Evolutionary conservation across 2,888 invertebrate genomes (phyloP), one percentile per base, ranked within the genome.

Genomic region (Congeria kusceri): DNA sequence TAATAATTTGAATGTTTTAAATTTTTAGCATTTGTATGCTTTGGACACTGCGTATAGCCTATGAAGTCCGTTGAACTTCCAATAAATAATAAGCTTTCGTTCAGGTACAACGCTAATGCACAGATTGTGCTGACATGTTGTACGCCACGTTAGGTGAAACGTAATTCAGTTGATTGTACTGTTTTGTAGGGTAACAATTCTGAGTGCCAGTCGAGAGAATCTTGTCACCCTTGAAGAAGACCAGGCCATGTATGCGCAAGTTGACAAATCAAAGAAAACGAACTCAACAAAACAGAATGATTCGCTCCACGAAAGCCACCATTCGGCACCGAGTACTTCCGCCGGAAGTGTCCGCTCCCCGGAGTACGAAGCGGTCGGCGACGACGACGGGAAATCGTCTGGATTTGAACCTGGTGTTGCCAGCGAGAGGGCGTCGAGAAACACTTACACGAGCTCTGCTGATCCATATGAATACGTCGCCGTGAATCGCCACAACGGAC

Each of bases 231-330:
- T 53, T 3, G 56, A 70, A 3, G 39, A 28, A 0, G 53, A 44
- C 27, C 49, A 29, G 11, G 63, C 59, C 4, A 32, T 56, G 18
- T 77, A 77, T 57, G 71, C 77, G 15, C 66, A 57, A n/a, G 77
- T 77, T 15, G 25, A 77, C 18, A 77, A 67, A 46, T 39, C 3
- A 13, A 39, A 7, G 11, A 39, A 39, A 39, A 39, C 39, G 13
- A 39, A 15, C 39, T 11, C 39, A 39, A 15, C 39, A 1, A 39
- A 39, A 39, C 39, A 39, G 15, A 39, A 39, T 15, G 39, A 39
- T 39, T 39, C 39, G 39, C 39, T 3, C 15, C 39, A 3, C 9
- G 39, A 39, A 15, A 7, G 3, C 39, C 39, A 39, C 56, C 66
- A 57, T 49, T 53, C 13, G 47, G 23, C 15, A 66, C 66, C 32